Conservation (phyloP, 2,888 invertebrate species). For the Sthenelais limicola region DNA sequence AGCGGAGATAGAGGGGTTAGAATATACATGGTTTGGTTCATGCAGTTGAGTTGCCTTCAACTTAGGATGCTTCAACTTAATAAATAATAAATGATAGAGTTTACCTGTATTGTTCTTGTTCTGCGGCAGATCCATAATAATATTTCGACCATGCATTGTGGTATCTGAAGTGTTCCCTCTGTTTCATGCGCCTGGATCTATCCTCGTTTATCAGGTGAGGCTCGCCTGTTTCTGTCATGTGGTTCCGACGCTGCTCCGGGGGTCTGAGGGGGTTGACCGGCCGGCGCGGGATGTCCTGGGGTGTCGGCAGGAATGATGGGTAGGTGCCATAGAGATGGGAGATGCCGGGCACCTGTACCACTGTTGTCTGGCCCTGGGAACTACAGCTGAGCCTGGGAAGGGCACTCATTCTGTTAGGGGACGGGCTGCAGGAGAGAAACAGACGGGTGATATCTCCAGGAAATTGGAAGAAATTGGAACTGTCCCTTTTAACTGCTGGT, state of each 20-base stretch:
- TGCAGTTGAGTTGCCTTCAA: background rate
- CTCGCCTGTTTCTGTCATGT: slow-evolving; percentile 65
- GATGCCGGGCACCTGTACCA: slow-evolving; percentile 7
- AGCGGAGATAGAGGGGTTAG: background rate
- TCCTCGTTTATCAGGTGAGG: slow-evolving; percentile 69
- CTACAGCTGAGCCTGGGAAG: slow-evolving; percentile 39
- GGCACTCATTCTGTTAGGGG: slow-evolving; percentile 39
- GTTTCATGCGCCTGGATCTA: slow-evolving; percentile 65
- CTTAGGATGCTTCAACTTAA: background rate
- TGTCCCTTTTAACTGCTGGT: too few species aligned
- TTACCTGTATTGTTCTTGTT: slow-evolving; percentile 68
- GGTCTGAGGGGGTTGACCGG: slow-evolving; percentile 65
- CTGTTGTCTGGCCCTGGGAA: slow-evolving; percentile 4
- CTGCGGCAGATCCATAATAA: slow-evolving; percentile 68
- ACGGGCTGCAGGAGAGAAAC: background rate
- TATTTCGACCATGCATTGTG: slow-evolving; percentile 70
- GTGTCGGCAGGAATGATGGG: slow-evolving; percentile 48
- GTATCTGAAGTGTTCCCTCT: slow-evolving; percentile 66
- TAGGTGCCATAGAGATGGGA: slow-evolving; percentile 46
- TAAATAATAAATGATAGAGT: slow-evolving; percentile 12
- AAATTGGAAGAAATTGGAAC: too few species aligned
- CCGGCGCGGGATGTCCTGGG: slow-evolving; percentile 50
- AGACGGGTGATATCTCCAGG: too few species aligned
- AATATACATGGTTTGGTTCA: background rate
- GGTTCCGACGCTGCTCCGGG: slow-evolving; percentile 59